Evolutionary conservation across 2,797 vertebrate species (phyloP).

Genomic region (Anguilla marmorata): DNA sequence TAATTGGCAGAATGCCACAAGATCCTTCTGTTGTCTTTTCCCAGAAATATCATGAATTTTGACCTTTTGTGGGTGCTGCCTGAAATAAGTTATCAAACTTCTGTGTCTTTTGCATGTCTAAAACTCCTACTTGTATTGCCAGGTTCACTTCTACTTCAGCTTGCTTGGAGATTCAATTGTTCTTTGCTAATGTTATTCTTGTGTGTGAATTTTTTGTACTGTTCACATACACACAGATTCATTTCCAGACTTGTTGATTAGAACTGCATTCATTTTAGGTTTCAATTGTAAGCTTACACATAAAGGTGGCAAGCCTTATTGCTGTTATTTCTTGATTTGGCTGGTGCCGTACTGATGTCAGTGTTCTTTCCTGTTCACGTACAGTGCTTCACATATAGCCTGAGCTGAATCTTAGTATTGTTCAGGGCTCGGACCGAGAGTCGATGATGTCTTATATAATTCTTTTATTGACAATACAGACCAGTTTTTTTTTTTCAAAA

Average conservation of each 20-base stretch:
- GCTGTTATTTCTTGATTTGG: not conserved
- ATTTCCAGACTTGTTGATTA: too few species aligned
- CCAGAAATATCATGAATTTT: not conserved
- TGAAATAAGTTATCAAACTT: not conserved
- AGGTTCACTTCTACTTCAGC: not conserved
- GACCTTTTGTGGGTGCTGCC: not conserved
- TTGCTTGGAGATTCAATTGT: not conserved
- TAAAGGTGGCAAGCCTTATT: not conserved
- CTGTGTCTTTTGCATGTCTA: not conserved
- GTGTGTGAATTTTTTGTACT: not conserved
- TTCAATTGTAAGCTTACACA: not conserved
- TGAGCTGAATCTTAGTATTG: not conserved
- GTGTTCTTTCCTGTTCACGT: not conserved
- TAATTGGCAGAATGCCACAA: not conserved
- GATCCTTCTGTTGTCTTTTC: not conserved
- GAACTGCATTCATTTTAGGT: not conserved
- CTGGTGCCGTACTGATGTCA: not conserved
- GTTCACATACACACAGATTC: not conserved
- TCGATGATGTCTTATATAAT: conserved; percentile 57
- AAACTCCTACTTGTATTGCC: not conserved
- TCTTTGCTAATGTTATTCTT: not conserved
- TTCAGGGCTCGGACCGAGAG: conserved; percentile 27
- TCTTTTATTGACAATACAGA: conserved; percentile 50
- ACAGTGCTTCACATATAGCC: not conserved
- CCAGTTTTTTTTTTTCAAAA: conserved; percentile 43